Percentiles rank a stretch among this genome's conserved stretches.
Conservation (phyloP, 64 coral and sea anemone genomes). For the Hydrozoanthus tunicans region DNA sequence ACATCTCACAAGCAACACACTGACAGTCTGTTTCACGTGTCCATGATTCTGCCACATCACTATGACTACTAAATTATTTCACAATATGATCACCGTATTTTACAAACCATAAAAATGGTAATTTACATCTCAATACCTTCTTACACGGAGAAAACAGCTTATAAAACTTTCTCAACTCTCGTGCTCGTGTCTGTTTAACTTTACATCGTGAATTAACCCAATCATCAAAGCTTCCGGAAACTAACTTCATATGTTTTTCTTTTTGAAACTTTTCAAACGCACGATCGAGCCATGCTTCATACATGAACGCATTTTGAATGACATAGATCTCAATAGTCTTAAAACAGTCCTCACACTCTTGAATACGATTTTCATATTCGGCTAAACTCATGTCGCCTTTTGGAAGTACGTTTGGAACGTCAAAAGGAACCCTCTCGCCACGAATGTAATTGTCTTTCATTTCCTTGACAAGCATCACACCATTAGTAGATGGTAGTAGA, state of each 20-base stretch:
- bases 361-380: slow-evolving; percentile 3
- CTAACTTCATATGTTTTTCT: background rate
- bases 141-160: background rate
- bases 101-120: background rate
- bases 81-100: background rate
- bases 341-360: background rate
- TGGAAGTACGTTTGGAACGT: slow-evolving; percentile 38
- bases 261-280: slow-evolving; percentile 17
- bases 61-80: background rate
- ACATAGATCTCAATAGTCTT: background rate
- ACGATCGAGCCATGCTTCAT: background rate
- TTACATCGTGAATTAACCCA: background rate
- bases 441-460: slow-evolving; percentile 45
- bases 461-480: background rate
- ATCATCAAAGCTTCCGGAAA: too few species aligned
- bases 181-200: background rate
- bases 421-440: background rate
- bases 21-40: background rate
- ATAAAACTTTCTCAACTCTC: background rate
- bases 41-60: background rate
- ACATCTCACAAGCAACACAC: background rate
- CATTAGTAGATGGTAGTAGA: slow-evolving; percentile 5
- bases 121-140: background rate
- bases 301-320: slow-evolving; percentile 21
- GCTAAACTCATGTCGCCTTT: slow-evolving; percentile 18